Conservation (phyloP, 2,797 vertebrate species). For the Coendou prehensilis region DNA sequence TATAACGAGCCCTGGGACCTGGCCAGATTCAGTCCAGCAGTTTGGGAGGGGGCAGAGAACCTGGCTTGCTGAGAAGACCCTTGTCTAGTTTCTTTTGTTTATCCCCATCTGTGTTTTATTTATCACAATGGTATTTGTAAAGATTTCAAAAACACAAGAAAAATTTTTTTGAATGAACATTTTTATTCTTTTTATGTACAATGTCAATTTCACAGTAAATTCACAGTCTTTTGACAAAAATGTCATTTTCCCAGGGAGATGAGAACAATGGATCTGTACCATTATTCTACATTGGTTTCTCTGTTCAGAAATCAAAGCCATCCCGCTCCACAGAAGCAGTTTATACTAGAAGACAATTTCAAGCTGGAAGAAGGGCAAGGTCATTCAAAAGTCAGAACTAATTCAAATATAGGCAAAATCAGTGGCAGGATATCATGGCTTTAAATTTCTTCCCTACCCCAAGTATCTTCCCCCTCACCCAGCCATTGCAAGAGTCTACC, state of each 20-base stretch:
- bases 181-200: background rate
- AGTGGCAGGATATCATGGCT: background rate
- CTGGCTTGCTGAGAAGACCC: background rate
- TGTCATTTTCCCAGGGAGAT: background rate
- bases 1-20: background rate
- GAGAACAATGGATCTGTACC: background rate
- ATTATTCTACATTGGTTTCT: background rate
- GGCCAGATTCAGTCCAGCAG: background rate
- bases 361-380: background rate
- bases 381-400: background rate
- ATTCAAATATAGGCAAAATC: background rate
- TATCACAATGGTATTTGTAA: conserved; percentile 9
- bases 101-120: background rate
- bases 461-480: background rate
- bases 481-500: background rate
- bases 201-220: background rate
- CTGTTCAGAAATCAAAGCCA: background rate
- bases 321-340: background rate
- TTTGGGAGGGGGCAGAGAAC: background rate
- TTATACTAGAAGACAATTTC: background rate
- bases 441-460: background rate
- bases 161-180: background rate
- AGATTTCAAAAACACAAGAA: background rate
- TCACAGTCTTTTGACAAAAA: background rate
- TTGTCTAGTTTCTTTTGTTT: accelerated